phyloP scores from a whole-genome alignment of 2,113 vertebrate genomes.

The Anarrhichthys ocellatus region DNA sequence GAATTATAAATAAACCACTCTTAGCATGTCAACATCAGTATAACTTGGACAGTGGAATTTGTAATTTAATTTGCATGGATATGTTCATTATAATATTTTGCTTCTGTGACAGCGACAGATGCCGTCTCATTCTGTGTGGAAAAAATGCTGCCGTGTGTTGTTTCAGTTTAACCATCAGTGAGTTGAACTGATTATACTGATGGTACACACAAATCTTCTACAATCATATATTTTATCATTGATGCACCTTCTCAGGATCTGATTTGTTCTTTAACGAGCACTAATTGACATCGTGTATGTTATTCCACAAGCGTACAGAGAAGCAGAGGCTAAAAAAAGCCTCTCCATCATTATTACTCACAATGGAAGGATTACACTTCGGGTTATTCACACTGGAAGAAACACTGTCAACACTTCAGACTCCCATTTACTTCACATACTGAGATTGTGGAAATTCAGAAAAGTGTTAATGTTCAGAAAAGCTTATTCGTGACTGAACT shows the following conservation, averaged over 20 bases:
- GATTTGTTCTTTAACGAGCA: background rate
- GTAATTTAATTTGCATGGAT: background rate
- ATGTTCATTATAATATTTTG: background rate
- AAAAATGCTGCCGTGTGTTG: background rate
- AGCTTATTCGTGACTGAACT: background rate
- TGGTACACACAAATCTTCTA: background rate
- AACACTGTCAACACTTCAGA: background rate
- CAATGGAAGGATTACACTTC: background rate
- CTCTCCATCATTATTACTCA: background rate
- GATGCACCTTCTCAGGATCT: background rate
- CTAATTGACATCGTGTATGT: background rate
- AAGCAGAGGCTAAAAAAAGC: background rate
- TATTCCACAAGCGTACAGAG: background rate
- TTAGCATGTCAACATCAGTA: background rate
- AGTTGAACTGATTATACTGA: background rate
- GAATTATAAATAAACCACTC: background rate
- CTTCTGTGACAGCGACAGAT: background rate
- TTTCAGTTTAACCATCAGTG: background rate
- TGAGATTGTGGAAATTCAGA: background rate
- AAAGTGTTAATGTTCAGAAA: background rate
- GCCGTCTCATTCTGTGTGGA: background rate
- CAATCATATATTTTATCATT: background rate
- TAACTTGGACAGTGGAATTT: background rate
- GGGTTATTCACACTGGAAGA: conserved; percentile 4
- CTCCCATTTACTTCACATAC: background rate